Base-by-base conservation (phyloP, 2,113 vertebrate genomes). In the Oplegnathus fasciatus region DNA sequence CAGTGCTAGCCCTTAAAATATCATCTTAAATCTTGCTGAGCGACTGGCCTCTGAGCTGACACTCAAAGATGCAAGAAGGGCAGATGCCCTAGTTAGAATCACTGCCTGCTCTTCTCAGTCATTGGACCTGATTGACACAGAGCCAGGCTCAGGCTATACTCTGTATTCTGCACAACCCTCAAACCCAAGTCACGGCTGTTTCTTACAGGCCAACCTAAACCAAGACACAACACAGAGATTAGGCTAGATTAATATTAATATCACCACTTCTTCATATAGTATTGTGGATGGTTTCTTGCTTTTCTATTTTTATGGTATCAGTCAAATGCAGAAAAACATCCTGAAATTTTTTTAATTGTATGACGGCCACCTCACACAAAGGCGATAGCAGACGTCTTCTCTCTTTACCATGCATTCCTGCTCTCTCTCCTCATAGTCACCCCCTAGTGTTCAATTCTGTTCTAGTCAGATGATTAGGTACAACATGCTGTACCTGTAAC, bases 371-470 rank as follows among this genome's bases (percentile, higher is more conserved):
- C 10, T 78, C 62, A 44, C 52, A 32, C 24, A 30, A 37, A 78
- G 55, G 18, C 66, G 73, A 57, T 30, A 30, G 15, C 28, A 75
- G 44, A 40, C 6, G 1, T 58, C 26, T 72, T 74, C 40, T 68
- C 57, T 86, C 60, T 65, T 52, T 28, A 30, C 8, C 18, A 14
- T 50, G 28, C 9, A 5, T 17, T 72, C 22, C 66, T 73, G 42
- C 44, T 61, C 52, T n/a, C 70, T 69, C 40, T 65, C 64, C 78
- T 85, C 78, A 77, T 80, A 88, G 84, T 89, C 89, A 57, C 90
- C 93, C 89, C 87, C 93, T 88, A 87, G 91, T 93, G 91, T 78
- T 90, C 54, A 80, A 0, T 37, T 73, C 17, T 65, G 78, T 74
- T 67, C 34, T 75, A 46, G 61, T 67, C 61, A 57, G 20, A 48